phyloP scores from a whole-genome alignment of 2,797 vertebrate genomes.

The Discoglossus pictus region DNA sequence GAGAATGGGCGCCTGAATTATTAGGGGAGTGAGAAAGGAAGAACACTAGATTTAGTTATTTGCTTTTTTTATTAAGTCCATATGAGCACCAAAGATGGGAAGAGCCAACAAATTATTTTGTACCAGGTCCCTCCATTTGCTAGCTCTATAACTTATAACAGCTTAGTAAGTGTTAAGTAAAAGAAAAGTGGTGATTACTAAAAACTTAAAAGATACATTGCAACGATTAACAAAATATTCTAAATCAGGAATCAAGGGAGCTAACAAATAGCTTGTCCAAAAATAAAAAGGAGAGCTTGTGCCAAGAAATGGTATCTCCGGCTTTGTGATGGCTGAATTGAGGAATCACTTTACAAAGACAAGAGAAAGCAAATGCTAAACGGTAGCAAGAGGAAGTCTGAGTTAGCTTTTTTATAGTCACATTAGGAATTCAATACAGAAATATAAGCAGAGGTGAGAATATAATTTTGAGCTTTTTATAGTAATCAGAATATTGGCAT shows the following conservation, averaged over 20 bases:
- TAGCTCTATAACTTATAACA: too few species aligned
- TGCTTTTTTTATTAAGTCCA: too few species aligned
- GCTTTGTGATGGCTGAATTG: neutral
- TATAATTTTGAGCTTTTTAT: conserved; percentile 2
- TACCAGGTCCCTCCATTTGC: too few species aligned
- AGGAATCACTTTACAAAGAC: conserved; percentile 12
- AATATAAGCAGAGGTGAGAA: conserved; percentile 8
- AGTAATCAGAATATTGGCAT: neutral
- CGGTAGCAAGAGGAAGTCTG: neutral
- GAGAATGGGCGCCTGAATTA: too few species aligned
- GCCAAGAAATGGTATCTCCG: neutral
- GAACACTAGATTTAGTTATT: too few species aligned
- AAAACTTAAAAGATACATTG: too few species aligned
- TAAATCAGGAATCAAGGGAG: neutral
- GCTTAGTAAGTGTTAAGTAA: too few species aligned
- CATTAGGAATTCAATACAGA: conserved; percentile 20
- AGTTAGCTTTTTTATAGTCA: conserved; percentile 2
- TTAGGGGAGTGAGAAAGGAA: too few species aligned
- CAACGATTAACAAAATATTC: neutral
- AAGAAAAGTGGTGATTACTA: too few species aligned
- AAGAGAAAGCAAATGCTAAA: neutral
- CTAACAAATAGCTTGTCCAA: neutral
- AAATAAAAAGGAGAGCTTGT: neutral
- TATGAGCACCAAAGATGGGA: too few species aligned
- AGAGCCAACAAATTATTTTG: too few species aligned